Percentiles rank a stretch among this genome's conserved stretches.
Evolutionary conservation across 2,113 vertebrate genomes (phyloP).

Genomic region (Sorex araneus): DNA sequence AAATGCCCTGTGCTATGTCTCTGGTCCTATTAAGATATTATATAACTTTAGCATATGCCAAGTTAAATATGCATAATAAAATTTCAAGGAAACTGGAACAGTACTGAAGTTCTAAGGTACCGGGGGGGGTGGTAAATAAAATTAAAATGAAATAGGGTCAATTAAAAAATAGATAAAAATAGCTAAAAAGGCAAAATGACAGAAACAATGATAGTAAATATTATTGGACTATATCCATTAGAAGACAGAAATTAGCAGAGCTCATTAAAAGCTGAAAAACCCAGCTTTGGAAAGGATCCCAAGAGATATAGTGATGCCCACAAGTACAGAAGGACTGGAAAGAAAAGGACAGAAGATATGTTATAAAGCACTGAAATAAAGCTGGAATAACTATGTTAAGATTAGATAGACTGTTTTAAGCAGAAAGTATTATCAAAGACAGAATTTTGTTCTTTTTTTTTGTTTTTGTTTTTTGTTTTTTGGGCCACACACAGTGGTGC

Average conservation of each 20-base stretch:
- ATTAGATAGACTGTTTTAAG: slow-evolving; percentile 37
- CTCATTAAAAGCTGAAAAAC: slow-evolving; percentile 44
- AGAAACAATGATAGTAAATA: slow-evolving; percentile 55
- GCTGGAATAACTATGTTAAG: slow-evolving; percentile 27
- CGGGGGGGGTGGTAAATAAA: neutral
- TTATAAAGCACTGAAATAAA: slow-evolving; percentile 48
- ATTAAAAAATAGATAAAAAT: neutral
- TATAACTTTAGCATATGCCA: neutral
- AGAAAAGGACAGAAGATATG: slow-evolving; percentile 38
- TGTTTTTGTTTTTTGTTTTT: no score
- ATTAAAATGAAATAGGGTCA: slow-evolving; percentile 14
- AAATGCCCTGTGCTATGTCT: no score
- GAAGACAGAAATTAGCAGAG: slow-evolving; percentile 38
- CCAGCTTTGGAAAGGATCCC: slow-evolving; percentile 52
- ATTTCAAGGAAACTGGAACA: slow-evolving; percentile 59
- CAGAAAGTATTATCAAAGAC: slow-evolving; percentile 57
- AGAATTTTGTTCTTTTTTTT: neutral
- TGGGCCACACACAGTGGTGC: no score
- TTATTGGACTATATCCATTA: slow-evolving; percentile 23
- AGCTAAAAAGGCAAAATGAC: slow-evolving; percentile 21
- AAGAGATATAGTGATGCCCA: slow-evolving; percentile 27
- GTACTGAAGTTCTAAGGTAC: slow-evolving; percentile 39
- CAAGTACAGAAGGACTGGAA: slow-evolving; percentile 45
- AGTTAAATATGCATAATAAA: slow-evolving; percentile 45
- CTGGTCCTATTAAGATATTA: neutral